phyloP scores from a whole-genome alignment of 2,113 vertebrate species.

The Candoia aspera region DNA sequence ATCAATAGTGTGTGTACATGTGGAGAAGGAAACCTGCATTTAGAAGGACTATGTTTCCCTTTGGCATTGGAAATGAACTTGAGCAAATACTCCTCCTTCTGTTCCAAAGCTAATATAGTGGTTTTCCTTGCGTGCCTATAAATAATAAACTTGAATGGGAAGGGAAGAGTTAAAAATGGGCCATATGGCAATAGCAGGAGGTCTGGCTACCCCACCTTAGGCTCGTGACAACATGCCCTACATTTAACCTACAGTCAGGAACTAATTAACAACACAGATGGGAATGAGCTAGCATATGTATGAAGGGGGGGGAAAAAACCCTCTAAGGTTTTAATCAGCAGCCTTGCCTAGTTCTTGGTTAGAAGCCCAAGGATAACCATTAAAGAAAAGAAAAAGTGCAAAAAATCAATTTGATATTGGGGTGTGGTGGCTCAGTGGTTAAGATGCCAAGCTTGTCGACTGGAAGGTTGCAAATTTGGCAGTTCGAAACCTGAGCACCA shows the following conservation, averaged over 20 bases:
- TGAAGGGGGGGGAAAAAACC: slow-evolving; percentile 41
- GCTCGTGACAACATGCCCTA: slow-evolving; percentile 66
- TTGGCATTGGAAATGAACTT: slow-evolving; percentile 27
- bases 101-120: background rate
- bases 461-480: too few species aligned
- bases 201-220: slow-evolving; percentile 64
- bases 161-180: slow-evolving; percentile 52
- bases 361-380: slow-evolving; percentile 23
- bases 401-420: slow-evolving; percentile 7
- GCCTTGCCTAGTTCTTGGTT: slow-evolving; percentile 55
- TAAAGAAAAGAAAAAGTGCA: slow-evolving; percentile 31
- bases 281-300: slow-evolving; percentile 64
- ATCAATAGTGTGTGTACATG: background rate
- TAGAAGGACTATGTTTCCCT: slow-evolving; percentile 25
- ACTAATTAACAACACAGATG: slow-evolving; percentile 70
- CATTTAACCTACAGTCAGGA: slow-evolving; percentile 70
- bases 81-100: background rate
- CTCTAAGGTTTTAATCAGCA: slow-evolving; percentile 60
- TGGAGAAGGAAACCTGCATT: background rate
- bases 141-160: slow-evolving; percentile 40
- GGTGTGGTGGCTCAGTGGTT: too few species aligned
- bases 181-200: slow-evolving; percentile 67
- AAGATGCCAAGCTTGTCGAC: too few species aligned
- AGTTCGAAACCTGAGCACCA: too few species aligned
- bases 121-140: slow-evolving; percentile 36